Evolutionary conservation across 2,888 invertebrate species (phyloP).

Genomic region (Neoaliturus tenellus): DNA sequence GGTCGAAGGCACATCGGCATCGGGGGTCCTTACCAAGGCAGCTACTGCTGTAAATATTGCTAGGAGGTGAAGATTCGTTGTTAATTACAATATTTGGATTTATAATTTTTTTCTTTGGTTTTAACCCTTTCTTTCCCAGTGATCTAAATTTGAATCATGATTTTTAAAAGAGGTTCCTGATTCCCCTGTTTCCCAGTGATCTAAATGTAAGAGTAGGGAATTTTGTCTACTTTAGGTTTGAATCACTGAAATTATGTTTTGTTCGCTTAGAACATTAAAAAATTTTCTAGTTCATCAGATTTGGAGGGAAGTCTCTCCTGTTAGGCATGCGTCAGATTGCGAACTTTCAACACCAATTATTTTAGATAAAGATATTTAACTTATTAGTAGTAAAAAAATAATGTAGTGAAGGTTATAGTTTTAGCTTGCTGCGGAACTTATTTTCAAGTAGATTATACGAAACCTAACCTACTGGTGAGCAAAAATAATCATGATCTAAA

Average conservation of each 20-base stretch:
- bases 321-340: no score
- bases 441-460: background rate
- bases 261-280: background rate
- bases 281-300: background rate
- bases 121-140: constrained; percentile 43
- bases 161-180: constrained; percentile 28
- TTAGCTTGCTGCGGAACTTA: constrained; percentile 2
- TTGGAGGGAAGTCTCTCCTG: constrained; percentile 7
- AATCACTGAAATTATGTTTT: constrained; percentile 15
- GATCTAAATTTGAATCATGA: constrained; percentile 40
- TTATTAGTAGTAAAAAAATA: constrained; percentile 17
- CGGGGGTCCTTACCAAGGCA: background rate
- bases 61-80: no score
- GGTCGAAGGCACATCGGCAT: background rate
- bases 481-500: constrained; percentile 31
- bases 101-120: no score
- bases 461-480: background rate
- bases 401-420: constrained; percentile 5
- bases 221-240: constrained; percentile 16
- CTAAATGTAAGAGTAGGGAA: constrained; percentile 36
- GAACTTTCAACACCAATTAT: constrained; percentile 33
- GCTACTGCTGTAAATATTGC: no score
- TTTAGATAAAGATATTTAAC: constrained; percentile 19
- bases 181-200: constrained; percentile 32
- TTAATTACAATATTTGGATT: no score